phyloP scores from a whole-genome alignment of 1,140 invertebrate genomes.

The Temnothorax longispinosus region DNA sequence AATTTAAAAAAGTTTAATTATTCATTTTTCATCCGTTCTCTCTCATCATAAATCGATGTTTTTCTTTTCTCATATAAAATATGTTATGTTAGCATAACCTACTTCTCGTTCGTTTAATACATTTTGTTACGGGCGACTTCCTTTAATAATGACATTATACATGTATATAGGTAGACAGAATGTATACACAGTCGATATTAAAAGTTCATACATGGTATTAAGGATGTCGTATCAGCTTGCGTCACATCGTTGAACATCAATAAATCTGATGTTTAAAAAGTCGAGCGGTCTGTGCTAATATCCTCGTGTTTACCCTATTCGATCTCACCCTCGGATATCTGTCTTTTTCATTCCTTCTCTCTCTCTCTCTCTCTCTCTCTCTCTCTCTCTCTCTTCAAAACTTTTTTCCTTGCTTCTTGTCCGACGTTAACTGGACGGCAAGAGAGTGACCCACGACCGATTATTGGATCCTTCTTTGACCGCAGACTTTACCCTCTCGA shows the following conservation, averaged over 20 bases:
- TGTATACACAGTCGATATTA: conserved; percentile 42
- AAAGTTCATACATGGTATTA: conserved; percentile 13
- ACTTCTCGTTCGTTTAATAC: conserved; percentile 5
- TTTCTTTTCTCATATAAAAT: neutral
- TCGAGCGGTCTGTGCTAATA: conserved; percentile 37
- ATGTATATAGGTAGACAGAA: conserved; percentile 4
- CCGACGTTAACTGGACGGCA: conserved; percentile 47
- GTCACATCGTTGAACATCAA: conserved; percentile 16
- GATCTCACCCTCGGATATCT: conserved; percentile 29
- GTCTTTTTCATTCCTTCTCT: neutral
- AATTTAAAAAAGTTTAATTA: neutral
- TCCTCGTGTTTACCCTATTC: conserved; percentile 45
- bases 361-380: neutral
- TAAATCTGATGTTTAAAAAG: conserved; percentile 46
- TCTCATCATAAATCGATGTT: neutral
- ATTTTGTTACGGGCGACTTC: neutral
- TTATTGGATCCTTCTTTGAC: conserved; percentile 80
- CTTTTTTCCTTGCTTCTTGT: conserved; percentile 11
- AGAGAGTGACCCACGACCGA: conserved; percentile 8
- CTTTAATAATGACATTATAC: conserved; percentile 20
- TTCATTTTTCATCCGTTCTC: neutral
- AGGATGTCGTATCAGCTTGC: neutral
- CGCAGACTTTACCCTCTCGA: conserved; percentile 79
- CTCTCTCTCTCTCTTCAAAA: neutral
- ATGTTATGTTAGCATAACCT: neutral